phyloP scores from a whole-genome alignment of 2,888 invertebrate genomes.

The Stenodema calcarata region DNA sequence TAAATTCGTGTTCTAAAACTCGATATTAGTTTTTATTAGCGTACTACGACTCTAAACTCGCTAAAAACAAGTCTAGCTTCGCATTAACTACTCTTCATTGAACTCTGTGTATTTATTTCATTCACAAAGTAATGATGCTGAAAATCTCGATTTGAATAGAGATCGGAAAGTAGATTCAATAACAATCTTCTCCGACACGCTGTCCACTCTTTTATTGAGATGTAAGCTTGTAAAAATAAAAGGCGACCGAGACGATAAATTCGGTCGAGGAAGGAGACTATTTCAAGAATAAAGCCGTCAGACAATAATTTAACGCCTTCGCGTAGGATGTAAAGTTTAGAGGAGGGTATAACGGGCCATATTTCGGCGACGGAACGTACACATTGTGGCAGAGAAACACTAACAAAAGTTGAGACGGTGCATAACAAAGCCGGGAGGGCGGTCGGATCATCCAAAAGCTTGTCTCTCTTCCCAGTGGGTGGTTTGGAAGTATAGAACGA shows the following conservation, averaged over 20 bases:
- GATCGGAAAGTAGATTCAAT: background rate
- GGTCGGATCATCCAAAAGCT: background rate
- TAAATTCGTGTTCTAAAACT: too few relatives aligned
- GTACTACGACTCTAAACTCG: too few relatives aligned
- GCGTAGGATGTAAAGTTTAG: slow-evolving; percentile 43
- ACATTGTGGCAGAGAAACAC: slow-evolving; percentile 28
- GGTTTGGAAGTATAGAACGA: background rate
- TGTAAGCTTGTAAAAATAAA: background rate
- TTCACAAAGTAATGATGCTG: too few relatives aligned
- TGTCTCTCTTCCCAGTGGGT: background rate
- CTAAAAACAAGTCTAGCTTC: too few relatives aligned
- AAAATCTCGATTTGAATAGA: too few relatives aligned
- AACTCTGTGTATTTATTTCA: too few relatives aligned
- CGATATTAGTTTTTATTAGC: too few relatives aligned
- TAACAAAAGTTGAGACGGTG: slow-evolving; percentile 32
- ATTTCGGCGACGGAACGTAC: slow-evolving; percentile 46
- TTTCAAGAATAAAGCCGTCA: slow-evolving; percentile 39
- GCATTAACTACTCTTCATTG: too few relatives aligned
- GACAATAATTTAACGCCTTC: slow-evolving; percentile 40
- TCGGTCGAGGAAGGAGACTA: background rate
- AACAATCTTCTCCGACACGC: background rate
- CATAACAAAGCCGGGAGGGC: slow-evolving; percentile 9
- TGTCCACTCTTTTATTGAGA: background rate
- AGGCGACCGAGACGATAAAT: slow-evolving; percentile 15
- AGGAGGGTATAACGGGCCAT: slow-evolving; percentile 7